These are phyloP conservation scores for Mamestra configurata DNA, from an alignment of 1,140 invertebrate species.

Conservation along the genomic window DNA sequence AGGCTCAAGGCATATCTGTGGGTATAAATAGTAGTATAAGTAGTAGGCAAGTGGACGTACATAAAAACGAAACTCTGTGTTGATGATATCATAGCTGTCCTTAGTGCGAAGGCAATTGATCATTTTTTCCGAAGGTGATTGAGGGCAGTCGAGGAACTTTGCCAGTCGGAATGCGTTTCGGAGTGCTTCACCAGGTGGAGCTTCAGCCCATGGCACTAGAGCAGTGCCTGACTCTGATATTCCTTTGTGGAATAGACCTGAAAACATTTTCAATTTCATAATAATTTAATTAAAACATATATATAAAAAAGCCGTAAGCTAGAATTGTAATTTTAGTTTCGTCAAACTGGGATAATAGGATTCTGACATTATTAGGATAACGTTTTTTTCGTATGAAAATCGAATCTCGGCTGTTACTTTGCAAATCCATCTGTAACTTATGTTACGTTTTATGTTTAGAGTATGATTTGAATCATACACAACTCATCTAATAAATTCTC, in stretches of 20 bases:
- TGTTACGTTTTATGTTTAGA: no score
- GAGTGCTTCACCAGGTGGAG: constrained; percentile 89
- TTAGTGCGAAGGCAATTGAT: constrained; percentile 89
- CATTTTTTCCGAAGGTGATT: constrained; percentile 83
- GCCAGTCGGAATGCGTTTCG: constrained; percentile 90
- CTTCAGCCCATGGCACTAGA: constrained; percentile 93
- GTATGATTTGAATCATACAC: no score
- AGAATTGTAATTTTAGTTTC: no score
- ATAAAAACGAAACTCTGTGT: constrained; percentile 89
- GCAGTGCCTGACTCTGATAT: constrained; percentile 94
- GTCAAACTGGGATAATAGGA: no score
- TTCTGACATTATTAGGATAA: no score
- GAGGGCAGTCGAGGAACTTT: constrained; percentile 89
- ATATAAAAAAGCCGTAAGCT: no score
- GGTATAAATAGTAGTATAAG: background rate
- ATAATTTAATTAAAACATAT: no score
- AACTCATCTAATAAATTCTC: no score
- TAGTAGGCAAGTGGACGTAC: constrained; percentile 84
- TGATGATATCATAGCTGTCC: constrained; percentile 89
- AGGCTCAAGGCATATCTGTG: background rate
- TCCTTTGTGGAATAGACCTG: constrained; percentile 92
- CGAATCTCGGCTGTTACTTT: no score
- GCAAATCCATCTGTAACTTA: no score
- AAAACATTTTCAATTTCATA: background rate
- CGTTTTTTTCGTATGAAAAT: no score